A percentile compares a stretch with the other conserved stretches of the same genome.
Conservation (phyloP, 2,113 vertebrate species). For the Litocranius walleri region DNA sequence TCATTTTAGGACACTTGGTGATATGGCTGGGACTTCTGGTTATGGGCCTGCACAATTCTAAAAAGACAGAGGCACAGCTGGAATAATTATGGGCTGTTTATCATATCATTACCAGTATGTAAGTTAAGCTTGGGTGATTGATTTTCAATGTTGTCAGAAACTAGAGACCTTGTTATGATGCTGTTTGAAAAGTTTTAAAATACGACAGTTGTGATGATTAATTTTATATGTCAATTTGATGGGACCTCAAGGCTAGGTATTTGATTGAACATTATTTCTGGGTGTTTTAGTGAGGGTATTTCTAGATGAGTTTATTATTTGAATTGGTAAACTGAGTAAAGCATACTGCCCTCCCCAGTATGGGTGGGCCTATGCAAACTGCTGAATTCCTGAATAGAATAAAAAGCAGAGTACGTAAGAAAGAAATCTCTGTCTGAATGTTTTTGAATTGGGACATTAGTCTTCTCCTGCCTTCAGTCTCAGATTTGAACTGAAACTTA, state of each 20-base stretch:
- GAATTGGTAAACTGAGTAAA: background rate
- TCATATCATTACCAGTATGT: background rate
- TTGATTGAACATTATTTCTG: background rate
- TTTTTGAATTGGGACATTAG: background rate
- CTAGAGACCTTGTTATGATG: background rate
- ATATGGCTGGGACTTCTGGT: background rate
- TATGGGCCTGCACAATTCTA: background rate
- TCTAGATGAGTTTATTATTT: background rate
- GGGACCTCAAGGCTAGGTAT: background rate
- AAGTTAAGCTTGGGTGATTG: background rate
- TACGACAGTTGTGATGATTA: background rate
- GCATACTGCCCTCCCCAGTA: background rate
- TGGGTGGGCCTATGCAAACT: background rate
- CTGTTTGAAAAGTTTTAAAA: background rate
- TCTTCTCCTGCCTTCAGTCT: background rate
- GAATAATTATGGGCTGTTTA: background rate
- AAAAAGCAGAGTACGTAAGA: background rate
- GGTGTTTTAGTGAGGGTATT: background rate
- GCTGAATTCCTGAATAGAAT: background rate
- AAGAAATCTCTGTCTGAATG: background rate
- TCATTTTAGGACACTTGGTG: background rate
- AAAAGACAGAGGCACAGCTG: background rate
- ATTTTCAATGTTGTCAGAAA: background rate
- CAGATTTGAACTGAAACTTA: background rate
- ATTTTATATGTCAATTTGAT: background rate